A percentile compares a stretch with the other conserved stretches of the same genome.
phyloP scores from a whole-genome alignment of 1,140 invertebrate genomes.

The Zeugodacus cucurbitae region DNA sequence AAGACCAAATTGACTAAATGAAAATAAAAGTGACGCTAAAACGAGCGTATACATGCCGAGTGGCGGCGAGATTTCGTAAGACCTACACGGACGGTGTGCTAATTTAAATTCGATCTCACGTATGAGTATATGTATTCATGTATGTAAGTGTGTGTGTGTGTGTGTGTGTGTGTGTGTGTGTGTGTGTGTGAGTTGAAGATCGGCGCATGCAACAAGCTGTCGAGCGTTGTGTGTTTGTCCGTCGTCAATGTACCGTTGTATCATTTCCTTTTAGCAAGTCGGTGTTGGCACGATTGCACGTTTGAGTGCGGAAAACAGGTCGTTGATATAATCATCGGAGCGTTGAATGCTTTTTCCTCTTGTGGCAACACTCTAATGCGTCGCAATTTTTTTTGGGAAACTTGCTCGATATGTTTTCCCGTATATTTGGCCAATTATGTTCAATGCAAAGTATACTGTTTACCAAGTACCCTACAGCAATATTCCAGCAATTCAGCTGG shows the following conservation, averaged over 20 bases:
- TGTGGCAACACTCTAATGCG: background rate
- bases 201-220: background rate
- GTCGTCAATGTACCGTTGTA: background rate
- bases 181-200: background rate
- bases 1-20: background rate
- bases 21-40: background rate
- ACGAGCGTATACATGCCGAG: background rate
- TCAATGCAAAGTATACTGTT: no score
- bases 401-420: background rate
- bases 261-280: background rate
- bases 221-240: background rate
- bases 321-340: slow-evolving; percentile 3
- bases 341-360: slow-evolving; percentile 12
- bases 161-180: background rate
- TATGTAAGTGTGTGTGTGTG: background rate
- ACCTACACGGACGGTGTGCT: background rate
- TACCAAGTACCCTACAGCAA: background rate
- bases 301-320: slow-evolving; percentile 22
- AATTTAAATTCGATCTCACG: slow-evolving; percentile 13
- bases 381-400: background rate
- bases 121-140: background rate
- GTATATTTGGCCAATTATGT: no score
- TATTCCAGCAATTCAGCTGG: no score
- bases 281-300: background rate
- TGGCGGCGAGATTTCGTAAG: slow-evolving; percentile 9